Evolutionary conservation across 1,140 invertebrate genomes (phyloP), one percentile per base, ranked within the genome.

Genomic region (Drosophila kohkoa): DNA sequence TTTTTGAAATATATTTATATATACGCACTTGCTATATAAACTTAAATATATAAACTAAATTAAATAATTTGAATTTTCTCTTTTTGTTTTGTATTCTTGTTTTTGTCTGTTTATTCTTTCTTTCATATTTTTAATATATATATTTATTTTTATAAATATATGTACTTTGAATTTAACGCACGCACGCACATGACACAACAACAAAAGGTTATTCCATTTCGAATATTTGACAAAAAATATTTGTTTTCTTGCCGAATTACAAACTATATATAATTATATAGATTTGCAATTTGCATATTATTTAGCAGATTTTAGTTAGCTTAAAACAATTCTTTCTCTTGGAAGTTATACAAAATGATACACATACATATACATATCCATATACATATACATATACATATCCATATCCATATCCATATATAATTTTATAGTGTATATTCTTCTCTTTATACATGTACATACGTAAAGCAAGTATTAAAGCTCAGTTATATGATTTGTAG

Each of bases 1-100:
- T 49, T 51, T 49, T 51, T 63, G 15, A 35, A 63, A 63, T 51
- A 52, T 52, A 43, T 54, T 52, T 52, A 64, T 43, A 41, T 64
- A 54, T 64, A 64, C 69, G 85, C 85, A 80, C 83, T 80, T 89
- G 80, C 74, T 88, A 88, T 88, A 88, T 88, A 88, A 88, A 88
- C 83, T 88, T 89, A 88, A 88, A 75, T 82, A 51, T 87, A 87
- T 58, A 49, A 87, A 87, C 83, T 87, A 87, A 87, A 88, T 87
- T 89, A 81, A 89, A 89, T 83, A 78, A 83, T 80, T 89, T 88
- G 83, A 89, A 87, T 87, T 82, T 77, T 82, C 57, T 72, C 67
- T 82, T 75, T 28, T 25, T 79, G 67, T 69, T 52, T 72, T 60
- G 52, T 59, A 10, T 67, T 67, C 48, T 63, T 69, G 45, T 80